Evolutionary conservation across 1,140 invertebrate genomes (phyloP).

Genomic region (Bombus breviceps): DNA sequence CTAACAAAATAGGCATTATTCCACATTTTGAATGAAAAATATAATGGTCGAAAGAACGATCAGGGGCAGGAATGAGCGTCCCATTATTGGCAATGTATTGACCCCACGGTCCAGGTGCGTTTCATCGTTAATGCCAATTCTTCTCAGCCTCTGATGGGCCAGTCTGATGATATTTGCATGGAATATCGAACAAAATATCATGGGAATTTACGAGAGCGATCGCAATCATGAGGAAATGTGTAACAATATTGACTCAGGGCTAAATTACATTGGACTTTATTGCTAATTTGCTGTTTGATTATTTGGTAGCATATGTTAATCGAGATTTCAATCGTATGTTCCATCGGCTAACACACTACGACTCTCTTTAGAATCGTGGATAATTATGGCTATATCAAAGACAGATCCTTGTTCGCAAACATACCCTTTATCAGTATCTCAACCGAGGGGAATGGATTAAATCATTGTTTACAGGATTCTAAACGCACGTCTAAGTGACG

Average conservation of each 20-base stretch:
- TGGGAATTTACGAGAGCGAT: slow-evolving; percentile 7
- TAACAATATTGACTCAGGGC: slow-evolving; percentile 5
- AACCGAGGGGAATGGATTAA: neutral
- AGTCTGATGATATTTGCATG: neutral
- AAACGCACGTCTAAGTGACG: no score
- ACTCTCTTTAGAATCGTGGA: neutral
- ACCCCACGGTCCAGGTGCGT: neutral
- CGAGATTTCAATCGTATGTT: neutral
- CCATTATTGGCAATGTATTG: neutral
- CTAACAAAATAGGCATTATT: neutral
- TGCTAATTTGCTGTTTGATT: slow-evolving; percentile 17
- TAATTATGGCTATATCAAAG: neutral
- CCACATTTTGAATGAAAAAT: neutral
- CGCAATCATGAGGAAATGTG: neutral
- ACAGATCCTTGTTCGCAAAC: neutral
- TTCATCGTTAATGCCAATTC: neutral
- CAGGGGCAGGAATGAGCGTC: no score
- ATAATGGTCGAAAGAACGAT: neutral
- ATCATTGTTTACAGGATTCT: neutral
- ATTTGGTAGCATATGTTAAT: neutral
- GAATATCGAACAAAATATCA: neutral
- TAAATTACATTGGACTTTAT: slow-evolving; percentile 5
- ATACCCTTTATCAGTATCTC: neutral
- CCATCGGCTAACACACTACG: neutral
- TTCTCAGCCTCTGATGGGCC: neutral